Base-by-base conservation (phyloP, 2,113 vertebrate genomes). In the Phalacrocorax carbo region DNA sequence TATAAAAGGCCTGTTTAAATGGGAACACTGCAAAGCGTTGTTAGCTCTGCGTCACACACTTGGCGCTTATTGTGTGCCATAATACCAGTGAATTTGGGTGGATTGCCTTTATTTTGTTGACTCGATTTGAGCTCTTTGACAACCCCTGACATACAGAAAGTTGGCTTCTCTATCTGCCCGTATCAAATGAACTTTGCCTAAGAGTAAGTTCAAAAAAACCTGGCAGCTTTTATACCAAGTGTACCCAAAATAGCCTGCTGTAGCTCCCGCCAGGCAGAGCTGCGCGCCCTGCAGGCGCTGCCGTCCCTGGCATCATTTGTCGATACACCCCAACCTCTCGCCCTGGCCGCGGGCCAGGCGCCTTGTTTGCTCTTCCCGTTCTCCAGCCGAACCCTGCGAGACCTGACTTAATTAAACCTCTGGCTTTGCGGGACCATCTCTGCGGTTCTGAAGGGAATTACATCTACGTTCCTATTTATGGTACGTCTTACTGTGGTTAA, bases 361-460 rank as follows among this genome's bases (percentile, higher is more conserved):
- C 69, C 40, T 2, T 2, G 4, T 7, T 20, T 4, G 19, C 34
- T 1, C 32, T 48, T 34, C 6, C 13, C 9, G 0, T 34, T 19
- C 62, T 17, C 34, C 70, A 4, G 44, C 51, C 38, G 32, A 34
- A 21, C 52, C 34, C 1, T 12, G 17, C 6, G 18, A 46, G 61
- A 17, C 40, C 51, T 12, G 36, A 10, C 32, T 58, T 27, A 22
- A 25, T 64, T 34, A 25, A n/a, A 46, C 44, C 85, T 46, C 65
- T 29, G 58, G 10, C 80, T 60, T 8, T 5, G 38, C 42, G 91
- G 57, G 27, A 0, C n/a, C 3, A 4, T 29, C 70, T 61, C 62
- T 10, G 42, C 2, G 2, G 54, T 14, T 23, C 49, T 2, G 18
- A 11, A 36, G 61, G 73, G 60, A 49, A 34, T 38, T 46, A 2